These are phyloP conservation scores for Baronia brevicornis DNA, from an alignment of 2,888 invertebrate genomes.

Conservation along the genomic window DNA sequence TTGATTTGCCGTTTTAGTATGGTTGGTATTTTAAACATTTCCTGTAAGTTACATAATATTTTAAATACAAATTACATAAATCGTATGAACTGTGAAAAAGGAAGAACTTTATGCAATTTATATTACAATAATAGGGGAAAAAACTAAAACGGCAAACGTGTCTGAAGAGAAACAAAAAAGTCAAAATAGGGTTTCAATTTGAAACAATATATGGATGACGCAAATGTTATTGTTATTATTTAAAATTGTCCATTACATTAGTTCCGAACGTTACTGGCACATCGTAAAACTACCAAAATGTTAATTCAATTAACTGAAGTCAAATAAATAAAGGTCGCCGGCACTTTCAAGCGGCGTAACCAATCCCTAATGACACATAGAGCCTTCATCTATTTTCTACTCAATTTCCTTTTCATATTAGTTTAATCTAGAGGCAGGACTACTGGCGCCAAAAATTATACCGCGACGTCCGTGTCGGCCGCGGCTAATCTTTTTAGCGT, in stretches of 20 bases:
- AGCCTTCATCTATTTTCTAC: conserved; percentile 72
- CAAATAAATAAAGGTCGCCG: conserved; percentile 66
- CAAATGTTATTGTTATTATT: conserved; percentile 63
- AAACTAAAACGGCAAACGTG: background rate
- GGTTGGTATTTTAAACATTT: too few relatives aligned
- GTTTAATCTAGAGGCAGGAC: conserved; percentile 74
- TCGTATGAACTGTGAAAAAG: too few relatives aligned
- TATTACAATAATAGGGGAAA: too few relatives aligned
- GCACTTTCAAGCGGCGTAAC: conserved; percentile 55
- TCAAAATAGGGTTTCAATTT: conserved; percentile 27
- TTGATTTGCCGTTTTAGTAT: too few relatives aligned
- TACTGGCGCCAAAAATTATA: conserved; percentile 76
- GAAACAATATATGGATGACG: conserved; percentile 51
- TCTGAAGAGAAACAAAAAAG: background rate
- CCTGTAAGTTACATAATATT: too few relatives aligned
- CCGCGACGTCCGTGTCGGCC: conserved; percentile 67
- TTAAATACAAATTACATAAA: too few relatives aligned
- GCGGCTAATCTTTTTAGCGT: conserved; percentile 71
- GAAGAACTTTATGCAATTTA: too few relatives aligned
- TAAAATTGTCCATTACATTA: conserved; percentile 55
- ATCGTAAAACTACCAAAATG: conserved; percentile 64
- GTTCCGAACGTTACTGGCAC: conserved; percentile 61
- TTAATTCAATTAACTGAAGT: conserved; percentile 72
- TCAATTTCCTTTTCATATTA: conserved; percentile 76
- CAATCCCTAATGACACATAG: conserved; percentile 73